Percentiles rank a stretch among this genome's conserved stretches.
phyloP scores from a whole-genome alignment of 2,888 invertebrate species.

The Odontomyia ornata region DNA sequence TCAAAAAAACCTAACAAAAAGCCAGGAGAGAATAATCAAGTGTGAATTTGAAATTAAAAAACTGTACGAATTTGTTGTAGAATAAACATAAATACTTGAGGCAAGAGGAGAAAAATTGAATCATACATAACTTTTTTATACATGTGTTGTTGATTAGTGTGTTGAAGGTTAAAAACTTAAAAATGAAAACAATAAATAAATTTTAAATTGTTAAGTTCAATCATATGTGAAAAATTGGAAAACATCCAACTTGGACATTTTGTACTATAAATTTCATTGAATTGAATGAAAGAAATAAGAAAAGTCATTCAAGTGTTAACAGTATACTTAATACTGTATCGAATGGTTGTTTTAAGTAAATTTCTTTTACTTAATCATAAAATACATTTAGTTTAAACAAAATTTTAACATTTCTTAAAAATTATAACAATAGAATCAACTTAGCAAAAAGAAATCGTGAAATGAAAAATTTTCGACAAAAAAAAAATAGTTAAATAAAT shows the following conservation, averaged over 20 bases:
- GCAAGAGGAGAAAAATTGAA: not conserved
- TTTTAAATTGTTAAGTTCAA: not conserved
- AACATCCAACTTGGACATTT: no score
- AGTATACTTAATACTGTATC: no score
- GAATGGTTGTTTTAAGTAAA: no score
- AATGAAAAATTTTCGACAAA: no score
- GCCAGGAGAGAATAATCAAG: not conserved
- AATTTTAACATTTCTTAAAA: not conserved
- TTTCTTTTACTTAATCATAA: not conserved
- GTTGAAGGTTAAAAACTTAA: slow-evolving; percentile 1
- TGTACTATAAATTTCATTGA: no score
- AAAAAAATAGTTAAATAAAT: no score
- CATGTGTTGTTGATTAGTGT: slow-evolving; percentile 41
- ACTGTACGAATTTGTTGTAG: slow-evolving; percentile 37
- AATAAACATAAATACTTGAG: not conserved
- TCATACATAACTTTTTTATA: slow-evolving; percentile 42
- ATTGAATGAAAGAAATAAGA: no score
- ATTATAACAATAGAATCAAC: not conserved
- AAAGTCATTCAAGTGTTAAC: no score
- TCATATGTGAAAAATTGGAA: no score
- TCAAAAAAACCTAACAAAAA: no score
- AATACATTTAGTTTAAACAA: not conserved
- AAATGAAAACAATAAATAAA: not conserved
- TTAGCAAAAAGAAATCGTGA: not conserved
- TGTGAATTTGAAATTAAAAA: not conserved